phyloP scores from a whole-genome alignment of 23 tunicate species.

The Trididemnum clinides region DNA sequence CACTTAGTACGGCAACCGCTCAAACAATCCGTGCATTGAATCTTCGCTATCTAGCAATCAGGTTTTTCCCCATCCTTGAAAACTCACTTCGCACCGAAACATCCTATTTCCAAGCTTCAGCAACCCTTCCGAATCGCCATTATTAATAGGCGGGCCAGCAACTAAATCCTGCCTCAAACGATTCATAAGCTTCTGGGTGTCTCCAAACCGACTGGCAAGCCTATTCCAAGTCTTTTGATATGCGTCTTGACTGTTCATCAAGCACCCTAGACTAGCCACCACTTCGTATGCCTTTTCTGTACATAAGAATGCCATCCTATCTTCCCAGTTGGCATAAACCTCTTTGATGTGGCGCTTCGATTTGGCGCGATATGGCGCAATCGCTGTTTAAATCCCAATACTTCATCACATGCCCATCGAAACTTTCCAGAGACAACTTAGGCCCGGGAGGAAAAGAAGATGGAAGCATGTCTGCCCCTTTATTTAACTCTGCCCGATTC shows the following conservation, averaged over 20 bases:
- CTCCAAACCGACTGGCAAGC: background rate
- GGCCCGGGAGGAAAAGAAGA: background rate
- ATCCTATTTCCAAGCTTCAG: background rate
- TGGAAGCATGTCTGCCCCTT: too few species aligned
- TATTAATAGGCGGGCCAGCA: slow-evolving; percentile 6
- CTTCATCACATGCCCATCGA: background rate
- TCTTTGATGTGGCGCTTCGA: background rate
- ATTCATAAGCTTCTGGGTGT: background rate
- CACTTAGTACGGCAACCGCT: background rate
- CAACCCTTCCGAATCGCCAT: background rate
- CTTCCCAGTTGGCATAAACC: background rate
- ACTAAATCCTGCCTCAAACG: background rate
- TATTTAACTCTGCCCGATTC: too few species aligned
- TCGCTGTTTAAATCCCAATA: background rate
- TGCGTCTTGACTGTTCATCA: background rate
- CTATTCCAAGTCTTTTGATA: background rate
- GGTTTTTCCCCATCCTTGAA: background rate
- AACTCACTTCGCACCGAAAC: background rate
- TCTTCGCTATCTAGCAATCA: background rate
- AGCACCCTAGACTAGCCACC: background rate
- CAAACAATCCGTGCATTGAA: background rate
- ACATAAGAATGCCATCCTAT: slow-evolving; percentile 4
- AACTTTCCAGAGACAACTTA: background rate
- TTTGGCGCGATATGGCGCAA: too few species aligned
- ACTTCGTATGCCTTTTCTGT: background rate